Base-by-base conservation (phyloP, 2,113 vertebrate species). In the Anolis carolinensis region DNA sequence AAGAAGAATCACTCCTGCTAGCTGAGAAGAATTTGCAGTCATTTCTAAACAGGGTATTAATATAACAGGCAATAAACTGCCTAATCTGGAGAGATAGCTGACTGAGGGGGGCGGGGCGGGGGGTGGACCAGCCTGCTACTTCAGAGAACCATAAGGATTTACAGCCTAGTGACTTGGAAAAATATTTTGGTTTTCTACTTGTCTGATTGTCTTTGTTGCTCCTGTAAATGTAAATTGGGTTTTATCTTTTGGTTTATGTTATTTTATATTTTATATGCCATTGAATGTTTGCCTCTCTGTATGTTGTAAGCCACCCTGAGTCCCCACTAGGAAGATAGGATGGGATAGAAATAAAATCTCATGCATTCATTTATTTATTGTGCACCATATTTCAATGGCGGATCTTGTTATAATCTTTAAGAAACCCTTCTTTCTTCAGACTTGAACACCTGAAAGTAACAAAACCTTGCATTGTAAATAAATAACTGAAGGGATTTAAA, bases 401-500 rank as follows among this genome's bases (percentile, higher is more conserved):
- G 7, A 39, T 9, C 18, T 81, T 59, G 25, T 52, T n/a, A 30
- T 23, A 9, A 25, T 77, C 48, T 68, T 27, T 68, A 25, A 32
- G n/a, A 82, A 72, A 34, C 48, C 21, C 62, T 36, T 62, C 50
- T 83, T 52, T 3, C 70, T 2, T 39, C 52, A 52, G 48, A 6
- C 4, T 1, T 59, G 30, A 83, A n/a, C 23, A 82, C 50, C 75
- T 0, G 32, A 20, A 36, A 75, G 88, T 89, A 81, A 90, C 85
- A 30, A 52, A 92, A 81, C n/a, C 86, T 82, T 16, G 0, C 65
- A 55, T 91, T 81, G 25, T 34, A 89, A 94, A 83, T 85, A 90
- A 50, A 48, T 20, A 86, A 76, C 86, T 79, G 65, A 55, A 88
- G 18, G 27, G 20, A 83, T 88, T 89, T 90, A 36, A n/a, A 0